Conservation (phyloP, 2,888 invertebrate genomes). For the Priapulus caudatus region DNA sequence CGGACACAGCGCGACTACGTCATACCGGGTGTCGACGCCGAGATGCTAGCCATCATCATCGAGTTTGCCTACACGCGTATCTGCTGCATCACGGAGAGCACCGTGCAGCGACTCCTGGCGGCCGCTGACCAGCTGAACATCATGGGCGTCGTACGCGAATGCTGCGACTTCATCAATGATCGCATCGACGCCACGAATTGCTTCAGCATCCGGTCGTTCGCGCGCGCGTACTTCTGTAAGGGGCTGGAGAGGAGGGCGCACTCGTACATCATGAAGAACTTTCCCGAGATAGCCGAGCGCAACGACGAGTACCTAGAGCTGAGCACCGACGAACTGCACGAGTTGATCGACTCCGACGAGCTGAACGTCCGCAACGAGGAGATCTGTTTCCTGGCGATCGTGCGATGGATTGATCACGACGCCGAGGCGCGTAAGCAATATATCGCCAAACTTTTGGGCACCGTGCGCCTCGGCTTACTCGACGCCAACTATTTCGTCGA, state of each 20-base stretch:
- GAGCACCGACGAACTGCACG: slow-evolving; percentile 57
- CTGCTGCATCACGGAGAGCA: slow-evolving; percentile 58
- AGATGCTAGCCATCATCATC: slow-evolving; percentile 62
- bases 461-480: slow-evolving; percentile 58
- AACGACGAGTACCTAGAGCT: slow-evolving; percentile 63
- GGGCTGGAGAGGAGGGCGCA: slow-evolving; percentile 56
- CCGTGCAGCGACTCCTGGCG: slow-evolving; percentile 61
- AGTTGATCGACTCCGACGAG: slow-evolving; percentile 64
- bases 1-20: slow-evolving; percentile 50
- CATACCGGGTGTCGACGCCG: slow-evolving; percentile 61
- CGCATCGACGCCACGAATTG: slow-evolving; percentile 64
- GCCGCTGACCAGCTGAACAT: slow-evolving; percentile 80
- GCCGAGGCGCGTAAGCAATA: slow-evolving; percentile 56
- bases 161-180: slow-evolving; percentile 59
- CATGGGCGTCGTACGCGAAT: slow-evolving; percentile 63
- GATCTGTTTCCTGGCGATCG: slow-evolving; percentile 68
- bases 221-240: slow-evolving; percentile 59
- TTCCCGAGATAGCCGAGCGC: slow-evolving; percentile 49
- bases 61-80: slow-evolving; percentile 73
- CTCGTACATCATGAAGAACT: slow-evolving; percentile 60
- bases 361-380: slow-evolving; percentile 78
- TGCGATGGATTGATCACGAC: slow-evolving; percentile 74
- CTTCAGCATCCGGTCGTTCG: slow-evolving; percentile 70
- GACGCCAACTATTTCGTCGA: slow-evolving; percentile 82
- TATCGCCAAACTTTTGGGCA: slow-evolving; percentile 51